Evolutionary conservation across 2,113 vertebrate genomes (phyloP).

Genomic region (Columbina picui): DNA sequence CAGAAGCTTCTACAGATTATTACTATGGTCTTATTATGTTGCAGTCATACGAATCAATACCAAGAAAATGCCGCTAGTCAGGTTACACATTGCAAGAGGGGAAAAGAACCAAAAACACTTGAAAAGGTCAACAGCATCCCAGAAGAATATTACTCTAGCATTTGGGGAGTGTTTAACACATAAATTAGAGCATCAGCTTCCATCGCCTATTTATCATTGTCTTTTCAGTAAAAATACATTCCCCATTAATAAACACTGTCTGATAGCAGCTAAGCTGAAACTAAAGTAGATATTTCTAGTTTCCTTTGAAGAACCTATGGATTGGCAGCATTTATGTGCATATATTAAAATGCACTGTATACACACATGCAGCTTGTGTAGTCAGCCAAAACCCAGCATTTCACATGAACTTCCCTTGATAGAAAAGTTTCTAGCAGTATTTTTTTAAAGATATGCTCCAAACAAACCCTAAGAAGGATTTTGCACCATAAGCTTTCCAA

Average conservation of each 20-base stretch:
- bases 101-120: neutral
- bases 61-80: neutral
- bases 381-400: no score
- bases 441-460: no score
- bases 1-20: neutral
- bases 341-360: rapidly evolving
- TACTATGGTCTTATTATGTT: neutral
- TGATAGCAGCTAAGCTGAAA: neutral
- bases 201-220: neutral
- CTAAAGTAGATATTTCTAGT: neutral
- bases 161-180: neutral
- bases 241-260: neutral
- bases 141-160: neutral
- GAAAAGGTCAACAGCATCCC: neutral
- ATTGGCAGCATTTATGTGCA: rapidly evolving
- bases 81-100: neutral
- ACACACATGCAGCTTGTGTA: rapidly evolving
- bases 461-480: no score
- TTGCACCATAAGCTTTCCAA: no score
- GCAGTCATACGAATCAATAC: neutral
- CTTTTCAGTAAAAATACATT: neutral
- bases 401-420: no score
- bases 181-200: neutral
- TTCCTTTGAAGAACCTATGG: neutral
- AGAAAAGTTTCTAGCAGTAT: no score